These are phyloP conservation scores for Prosopocoilus inquinatus DNA, from an alignment of 2,888 invertebrate species.

Conservation along the genomic window DNA sequence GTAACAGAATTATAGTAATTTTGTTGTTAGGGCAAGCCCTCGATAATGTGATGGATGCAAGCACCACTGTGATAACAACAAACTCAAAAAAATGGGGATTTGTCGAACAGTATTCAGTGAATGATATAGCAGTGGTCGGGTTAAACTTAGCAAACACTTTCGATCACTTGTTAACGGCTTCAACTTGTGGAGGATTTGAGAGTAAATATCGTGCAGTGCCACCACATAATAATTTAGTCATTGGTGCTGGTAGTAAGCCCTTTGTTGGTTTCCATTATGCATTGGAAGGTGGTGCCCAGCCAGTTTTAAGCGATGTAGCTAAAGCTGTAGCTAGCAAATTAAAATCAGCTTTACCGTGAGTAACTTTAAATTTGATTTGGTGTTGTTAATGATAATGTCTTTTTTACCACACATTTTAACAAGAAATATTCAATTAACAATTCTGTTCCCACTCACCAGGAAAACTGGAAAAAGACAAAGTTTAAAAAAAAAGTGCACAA, in stretches of 20 bases:
- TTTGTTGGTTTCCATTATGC: constrained; percentile 89
- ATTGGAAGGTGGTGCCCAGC: constrained; percentile 76
- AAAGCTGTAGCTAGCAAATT: constrained; percentile 87
- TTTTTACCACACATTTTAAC: too few species aligned
- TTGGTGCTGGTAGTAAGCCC: constrained; percentile 78
- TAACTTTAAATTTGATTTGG: constrained; percentile 26
- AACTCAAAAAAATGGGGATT: constrained; percentile 87
- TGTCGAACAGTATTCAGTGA: constrained; percentile 68
- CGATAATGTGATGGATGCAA: constrained; percentile 5
- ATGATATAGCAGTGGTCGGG: constrained; percentile 78
- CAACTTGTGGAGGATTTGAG: constrained; percentile 72
- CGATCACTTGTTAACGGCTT: constrained; percentile 82
- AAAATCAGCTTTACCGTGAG: constrained; percentile 76
- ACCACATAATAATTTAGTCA: constrained; percentile 71
- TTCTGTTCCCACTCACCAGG: too few species aligned
- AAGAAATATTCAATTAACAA: too few species aligned
- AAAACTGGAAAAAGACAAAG: too few species aligned
- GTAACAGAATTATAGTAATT: neutral
- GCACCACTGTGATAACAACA: constrained; percentile 49
- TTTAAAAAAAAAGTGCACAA: neutral
- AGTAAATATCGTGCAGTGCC: constrained; percentile 71
- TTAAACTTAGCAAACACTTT: constrained; percentile 72
- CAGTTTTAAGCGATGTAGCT: constrained; percentile 86
- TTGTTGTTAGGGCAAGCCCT: constrained; percentile 1
- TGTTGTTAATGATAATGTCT: too few species aligned